Evolutionary conservation across 1,140 invertebrate species (phyloP).

Genomic region (Drosophila pachea): DNA sequence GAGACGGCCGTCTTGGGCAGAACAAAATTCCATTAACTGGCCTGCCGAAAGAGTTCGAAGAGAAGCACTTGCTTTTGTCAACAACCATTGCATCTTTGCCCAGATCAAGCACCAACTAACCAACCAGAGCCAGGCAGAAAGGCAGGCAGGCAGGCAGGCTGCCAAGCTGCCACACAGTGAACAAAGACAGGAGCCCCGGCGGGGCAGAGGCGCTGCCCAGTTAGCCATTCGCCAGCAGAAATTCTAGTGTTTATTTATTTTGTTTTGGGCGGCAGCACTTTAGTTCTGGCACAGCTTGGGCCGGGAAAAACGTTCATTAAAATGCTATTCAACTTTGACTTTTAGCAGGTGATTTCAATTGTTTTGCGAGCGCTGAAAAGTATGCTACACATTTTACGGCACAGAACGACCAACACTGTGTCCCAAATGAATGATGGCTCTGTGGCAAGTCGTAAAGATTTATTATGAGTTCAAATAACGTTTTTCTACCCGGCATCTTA

Average conservation of each 20-base stretch:
- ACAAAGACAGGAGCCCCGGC: not conserved
- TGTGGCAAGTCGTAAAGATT: slow-evolving; percentile 40
- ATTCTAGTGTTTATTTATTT: slow-evolving; percentile 57
- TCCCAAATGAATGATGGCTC: slow-evolving; percentile 52
- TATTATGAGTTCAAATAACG: slow-evolving; percentile 43
- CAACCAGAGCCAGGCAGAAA: too few relatives aligned
- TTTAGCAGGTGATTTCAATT: slow-evolving; percentile 57
- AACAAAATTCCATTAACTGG: slow-evolving; percentile 25
- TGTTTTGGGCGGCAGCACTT: not conserved
- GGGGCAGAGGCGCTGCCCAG: slow-evolving; percentile 10
- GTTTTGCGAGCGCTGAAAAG: slow-evolving; percentile 49
- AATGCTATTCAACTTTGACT: slow-evolving; percentile 60
- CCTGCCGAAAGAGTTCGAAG: not conserved
- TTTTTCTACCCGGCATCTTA: slow-evolving; percentile 47
- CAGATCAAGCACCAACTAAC: slow-evolving; percentile 8
- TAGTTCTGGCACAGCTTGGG: slow-evolving; percentile 2
- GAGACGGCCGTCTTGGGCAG: slow-evolving; percentile 11
- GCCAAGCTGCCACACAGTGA: not conserved
- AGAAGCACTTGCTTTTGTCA: slow-evolving; percentile 15
- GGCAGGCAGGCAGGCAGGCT: too few relatives aligned
- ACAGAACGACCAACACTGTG: slow-evolving; percentile 4
- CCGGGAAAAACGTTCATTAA: slow-evolving; percentile 53
- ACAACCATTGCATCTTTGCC: slow-evolving; percentile 14
- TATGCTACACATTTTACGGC: slow-evolving; percentile 24
- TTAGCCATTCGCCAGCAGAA: slow-evolving; percentile 35